Evolutionary conservation across 2,888 invertebrate species (phyloP), one percentile per base, ranked within the genome.

Genomic region (Megamerina dolium): DNA sequence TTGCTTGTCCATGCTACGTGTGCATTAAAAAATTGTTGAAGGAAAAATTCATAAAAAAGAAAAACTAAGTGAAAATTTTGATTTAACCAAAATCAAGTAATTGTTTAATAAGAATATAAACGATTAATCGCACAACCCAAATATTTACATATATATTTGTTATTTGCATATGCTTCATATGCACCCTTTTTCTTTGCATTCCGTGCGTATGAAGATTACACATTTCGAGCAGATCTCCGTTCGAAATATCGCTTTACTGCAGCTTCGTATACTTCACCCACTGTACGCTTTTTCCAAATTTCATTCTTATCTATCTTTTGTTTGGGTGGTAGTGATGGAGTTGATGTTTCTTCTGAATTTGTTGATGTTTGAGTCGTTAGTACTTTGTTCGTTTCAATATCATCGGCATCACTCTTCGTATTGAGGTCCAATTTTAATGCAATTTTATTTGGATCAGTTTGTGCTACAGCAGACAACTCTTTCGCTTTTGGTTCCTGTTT

Each of bases 201-300:
- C 32, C n/a, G 6, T 27, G 13, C 3, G 19, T 16, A 12, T 10
- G 13, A 9, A 17, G 6, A 8, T 46, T 31, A 57, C 30, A 50
- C 56, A 46, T 51, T 58, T 58, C 80, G 75, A 5, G 74, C 65
- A 19, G 82, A 75, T 72, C 86, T 87, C 54, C 89, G 77, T 60
- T 81, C 79, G 63, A 82, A 84, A 70, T 87, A 89, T 58, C 85
- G 77, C 58, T 81, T 77, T 21, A 87, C 66, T 13, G 91, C 89
- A 44, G 79, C 82, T 45, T 85, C 83, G 68, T 84, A 87, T 3
- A 80, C 77, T 37, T 77, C 77, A 6, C 87, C 91, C 13, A 90
- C 81, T 20, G 90, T 91, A 55, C 90, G 76, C 61, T 91, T 91
- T 59, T 82, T 80, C 87, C 89, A 90, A 58, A 90, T 82, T 61